These are phyloP conservation scores for Trichomalopsis sarcophagae DNA, from an alignment of 1,140 invertebrate genomes.

Conservation along the genomic window DNA sequence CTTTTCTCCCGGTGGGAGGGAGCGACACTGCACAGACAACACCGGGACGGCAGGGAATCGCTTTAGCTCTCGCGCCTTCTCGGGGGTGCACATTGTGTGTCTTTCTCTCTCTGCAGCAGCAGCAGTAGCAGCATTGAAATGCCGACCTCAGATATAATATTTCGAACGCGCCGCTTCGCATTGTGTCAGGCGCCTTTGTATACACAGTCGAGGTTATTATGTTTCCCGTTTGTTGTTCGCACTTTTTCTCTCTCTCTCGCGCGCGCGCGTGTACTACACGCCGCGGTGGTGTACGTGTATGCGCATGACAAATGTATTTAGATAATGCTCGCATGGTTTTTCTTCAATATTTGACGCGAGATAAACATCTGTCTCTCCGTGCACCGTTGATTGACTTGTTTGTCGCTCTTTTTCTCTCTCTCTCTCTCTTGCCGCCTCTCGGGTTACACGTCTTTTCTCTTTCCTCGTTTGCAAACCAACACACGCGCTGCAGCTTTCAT, in stretches of 20 bases:
- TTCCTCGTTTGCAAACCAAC: neutral
- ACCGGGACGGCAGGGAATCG: conserved; percentile 58
- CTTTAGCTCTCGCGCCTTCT: conserved; percentile 67
- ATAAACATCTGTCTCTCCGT: conserved; percentile 48
- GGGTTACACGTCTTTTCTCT: conserved; percentile 29
- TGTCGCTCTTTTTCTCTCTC: neutral
- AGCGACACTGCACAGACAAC: conserved; percentile 51
- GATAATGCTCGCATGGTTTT: conserved; percentile 47
- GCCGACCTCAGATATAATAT: conserved; percentile 64
- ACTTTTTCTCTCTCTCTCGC: neutral
- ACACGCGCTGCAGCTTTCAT: neutral
- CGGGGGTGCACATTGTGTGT: conserved; percentile 58
- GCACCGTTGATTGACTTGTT: conserved; percentile 47
- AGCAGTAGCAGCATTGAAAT: conserved; percentile 54
- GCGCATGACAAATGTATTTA: conserved; percentile 21
- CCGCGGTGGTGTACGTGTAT: neutral
- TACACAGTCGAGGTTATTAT: conserved; percentile 45
- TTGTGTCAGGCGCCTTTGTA: conserved; percentile 61
- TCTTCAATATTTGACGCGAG: conserved; percentile 28
- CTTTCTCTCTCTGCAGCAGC: neutral
- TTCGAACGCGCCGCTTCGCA: conserved; percentile 61
- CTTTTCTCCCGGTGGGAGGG: conserved; percentile 51
- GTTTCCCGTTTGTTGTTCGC: conserved; percentile 43
- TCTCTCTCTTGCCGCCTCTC: neutral
- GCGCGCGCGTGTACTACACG: neutral